Evolutionary conservation across 2,888 invertebrate species (phyloP), one percentile per base, ranked within the genome.

Genomic region (Ramazzottius varieornatus): DNA sequence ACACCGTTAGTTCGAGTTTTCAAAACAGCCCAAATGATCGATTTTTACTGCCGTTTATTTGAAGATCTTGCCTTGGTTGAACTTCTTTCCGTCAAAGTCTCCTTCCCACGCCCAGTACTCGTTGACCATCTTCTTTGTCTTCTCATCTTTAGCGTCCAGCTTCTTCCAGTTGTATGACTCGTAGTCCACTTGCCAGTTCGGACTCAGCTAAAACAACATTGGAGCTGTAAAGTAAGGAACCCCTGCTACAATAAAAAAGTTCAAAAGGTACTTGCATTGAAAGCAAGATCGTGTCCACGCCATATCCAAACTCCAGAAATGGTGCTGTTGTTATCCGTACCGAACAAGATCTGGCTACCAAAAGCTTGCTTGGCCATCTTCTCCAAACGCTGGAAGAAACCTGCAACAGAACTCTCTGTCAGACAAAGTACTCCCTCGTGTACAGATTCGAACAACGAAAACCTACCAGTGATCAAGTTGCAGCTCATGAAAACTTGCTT

Each of bases 21-120:
- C n/a, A n/a, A n/a, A n/a, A n/a, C n/a, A n/a, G n/a, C n/a, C n/a
- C n/a, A n/a, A n/a, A n/a, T n/a, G n/a, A n/a, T n/a, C n/a, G n/a
- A n/a, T n/a, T n/a, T n/a, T n/a, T n/a, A n/a, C n/a, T 29, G 54
- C 34, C 46, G 33, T 74, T 82, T 83, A 98, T 81, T 98, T 98
- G 82, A 94, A 98, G 78, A 96, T 87, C 81, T 98, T 98, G 78
- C 96, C 98, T 81, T 96, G 91, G 80, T 92, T 93, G 82, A 94
- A 93, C 75, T 84, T 82, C 75, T 92, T 86, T 67, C 91, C 94
- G 65, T 81, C 77, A 75, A 86, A 86, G 77, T 94, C 90, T 68
- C 92, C 93, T 71, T 82, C 80, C 91, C 91, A 92, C 63, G 86
- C 82, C 78, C 94, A 86, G 79, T 93, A 94, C 73, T 91, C 85